Base-by-base conservation (phyloP, 2,888 invertebrate genomes). In the Noctua comes region DNA sequence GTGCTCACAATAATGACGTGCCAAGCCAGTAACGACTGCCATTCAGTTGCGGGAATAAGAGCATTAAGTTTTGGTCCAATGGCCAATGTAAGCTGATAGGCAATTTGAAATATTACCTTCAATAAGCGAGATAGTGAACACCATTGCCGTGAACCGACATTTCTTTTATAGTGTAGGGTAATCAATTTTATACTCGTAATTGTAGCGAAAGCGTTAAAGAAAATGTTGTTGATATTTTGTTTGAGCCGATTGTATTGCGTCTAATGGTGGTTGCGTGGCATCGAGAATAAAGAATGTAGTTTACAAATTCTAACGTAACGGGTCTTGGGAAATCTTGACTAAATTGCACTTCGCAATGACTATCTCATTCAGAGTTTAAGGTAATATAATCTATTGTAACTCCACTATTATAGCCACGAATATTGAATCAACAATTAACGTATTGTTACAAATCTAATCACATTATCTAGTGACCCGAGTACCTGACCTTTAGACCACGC, bases 161-260 rank as follows among this genome's bases (percentile, higher is more conserved):
- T 92, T 92, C 89, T 91, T 92, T 92, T 90, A 91, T 89, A 91
- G 89, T 90, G 88, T 84, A 88, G 84, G 85, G 90, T 84, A 92
- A 94, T 94, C 93, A 93, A 94, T 94, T 94, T 92, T 89, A 93
- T 86, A 91, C 90, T 89, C 88, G 88, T 91, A 91, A 90, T 91
- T 90, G 89, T 88, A 86, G 92, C 89, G 93, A 93, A 94, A 94
- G 94, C 93, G 93, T 92, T 90, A 86, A 91, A 90, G 89, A 90
- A 79, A 89, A 90, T 88, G 89, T 90, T 88, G 88, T 89, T 90
- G 88, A 90, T 90, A 88, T 92, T 92, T 88, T 89, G 82, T 84
- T 85, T 83, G 80, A 68, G 74, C 13, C 27, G 75, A 77, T 72
- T 80, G 69, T 76, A 40, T 80, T 86, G 77, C 80, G 73, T 80